Conservation (phyloP, 2,797 vertebrate genomes). For the Ptychobarbus kaznakovi region DNA sequence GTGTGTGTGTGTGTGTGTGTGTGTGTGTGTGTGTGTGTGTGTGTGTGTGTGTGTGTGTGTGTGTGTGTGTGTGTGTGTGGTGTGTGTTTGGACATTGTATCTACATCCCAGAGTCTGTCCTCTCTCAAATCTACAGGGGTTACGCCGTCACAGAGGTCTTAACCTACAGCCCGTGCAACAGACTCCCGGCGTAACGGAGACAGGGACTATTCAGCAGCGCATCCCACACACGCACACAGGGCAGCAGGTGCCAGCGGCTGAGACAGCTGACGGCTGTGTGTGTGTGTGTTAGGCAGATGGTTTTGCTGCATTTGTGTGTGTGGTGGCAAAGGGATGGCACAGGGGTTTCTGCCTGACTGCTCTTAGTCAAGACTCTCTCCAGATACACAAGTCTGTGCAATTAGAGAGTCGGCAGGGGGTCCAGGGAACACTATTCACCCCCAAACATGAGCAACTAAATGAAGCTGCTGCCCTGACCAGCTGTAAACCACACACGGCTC, state of each 20-base stretch:
- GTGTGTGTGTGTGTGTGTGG: not conserved
- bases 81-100: conserved; percentile 14
- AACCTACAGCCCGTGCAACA: conserved; percentile 54
- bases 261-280: conserved; percentile 93
- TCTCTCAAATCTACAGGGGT: conserved; percentile 64
- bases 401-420: conserved; percentile 95
- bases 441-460: conserved; percentile 91
- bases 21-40: not conserved
- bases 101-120: not conserved
- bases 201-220: conserved; percentile 79
- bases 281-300: conserved; percentile 94
- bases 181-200: conserved; percentile 79
- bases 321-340: conserved; percentile 98
- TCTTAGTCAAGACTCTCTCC: conserved; percentile 92
- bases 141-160: conserved; percentile 80
- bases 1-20: not conserved
- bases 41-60: not conserved
- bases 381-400: conserved; percentile 92
- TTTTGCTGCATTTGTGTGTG: conserved; percentile 89
- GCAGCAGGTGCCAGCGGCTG: conserved; percentile 88
- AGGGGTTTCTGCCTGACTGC: conserved; percentile 95
- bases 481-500: conserved; percentile 85
- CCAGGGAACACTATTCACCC: conserved; percentile 90
- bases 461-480: conserved; percentile 92
- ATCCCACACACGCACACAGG: conserved; percentile 65